Evolutionary conservation across 2,888 invertebrate species (phyloP).

Genomic region (Drosophila histrio): DNA sequence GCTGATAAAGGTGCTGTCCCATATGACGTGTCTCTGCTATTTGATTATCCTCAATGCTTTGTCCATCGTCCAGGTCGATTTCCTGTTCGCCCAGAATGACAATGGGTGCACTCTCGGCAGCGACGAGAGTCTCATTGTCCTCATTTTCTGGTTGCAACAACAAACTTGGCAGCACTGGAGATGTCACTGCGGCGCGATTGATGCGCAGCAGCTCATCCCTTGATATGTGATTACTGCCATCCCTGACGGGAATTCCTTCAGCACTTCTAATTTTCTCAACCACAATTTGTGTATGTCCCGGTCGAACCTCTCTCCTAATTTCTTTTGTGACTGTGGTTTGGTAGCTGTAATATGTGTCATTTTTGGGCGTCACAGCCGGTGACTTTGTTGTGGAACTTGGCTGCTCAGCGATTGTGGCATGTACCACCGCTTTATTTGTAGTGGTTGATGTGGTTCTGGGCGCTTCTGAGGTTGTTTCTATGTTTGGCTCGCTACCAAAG

Average conservation of each 20-base stretch:
- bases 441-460: conserved; percentile 36
- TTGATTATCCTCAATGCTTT: conserved; percentile 84
- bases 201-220: conserved; percentile 88
- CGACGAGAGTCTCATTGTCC: conserved; percentile 67
- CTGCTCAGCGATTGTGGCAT: conserved; percentile 21
- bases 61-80: conserved; percentile 80
- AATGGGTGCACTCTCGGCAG: conserved; percentile 83
- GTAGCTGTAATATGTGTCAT: conserved; percentile 68
- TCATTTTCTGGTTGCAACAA: conserved; percentile 59
- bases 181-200: conserved; percentile 85
- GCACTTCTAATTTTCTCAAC: conserved; percentile 68
- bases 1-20: conserved; percentile 65
- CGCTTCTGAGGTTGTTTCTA: conserved; percentile 28
- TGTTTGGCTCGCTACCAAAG: conserved; percentile 60
- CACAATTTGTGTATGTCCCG: conserved; percentile 80
- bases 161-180: conserved; percentile 76
- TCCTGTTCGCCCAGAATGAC: conserved; percentile 85
- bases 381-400: conserved; percentile 14
- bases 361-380: conserved; percentile 10
- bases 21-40: conserved; percentile 82
- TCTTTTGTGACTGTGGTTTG: conserved; percentile 73
- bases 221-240: conserved; percentile 85
- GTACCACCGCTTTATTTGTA: conserved; percentile 35
- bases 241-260: conserved; percentile 83
- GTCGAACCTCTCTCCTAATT: conserved; percentile 71